Evolutionary conservation across 2,797 vertebrate species (phyloP), one percentile per base, ranked within the genome.

Genomic region (Crocodylus rhombifer): DNA sequence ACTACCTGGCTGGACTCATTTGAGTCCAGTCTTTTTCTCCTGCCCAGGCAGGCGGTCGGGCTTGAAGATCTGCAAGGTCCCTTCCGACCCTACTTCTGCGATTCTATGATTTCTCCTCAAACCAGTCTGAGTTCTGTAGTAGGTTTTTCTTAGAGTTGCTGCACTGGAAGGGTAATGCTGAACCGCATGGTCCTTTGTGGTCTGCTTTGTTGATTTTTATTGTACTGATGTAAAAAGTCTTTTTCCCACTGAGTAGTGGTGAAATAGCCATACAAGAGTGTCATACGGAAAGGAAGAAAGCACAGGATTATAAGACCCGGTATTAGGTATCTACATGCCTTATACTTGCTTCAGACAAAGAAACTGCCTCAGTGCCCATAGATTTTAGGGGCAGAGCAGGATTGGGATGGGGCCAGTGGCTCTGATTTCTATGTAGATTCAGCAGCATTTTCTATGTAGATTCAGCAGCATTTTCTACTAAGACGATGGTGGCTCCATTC

Each of bases 111-210:
- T 65, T 65, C 15, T n/a, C 30, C 10, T 65, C 28, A 65, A 65
- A 17, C n/a, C 18, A 7, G 28, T 17, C n/a, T 65, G 64, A 81
- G 6, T 71, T 64, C 75, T 82, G 0, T 81, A 21, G 14, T 92
- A 26, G n/a, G n/a, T 65, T 55, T 82, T 96, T 93, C 36, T 26
- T 81, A 85, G 75, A 79, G 26, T 77, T 79, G 7, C 7, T 80
- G 15, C n/a, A 10, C 14, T 36, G 57, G 20, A 84, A 4, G 5
- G 23, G 28, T 7, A 77, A 15, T 15, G 61, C 4, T 74, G n/a
- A 79, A 42, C 42, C 42, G 9, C 42, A 42, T 42, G 42, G 42
- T 74, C 58, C 4, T 56, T 30, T 80, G 63, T 28, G 63, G 28
- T 16, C 15, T 2, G 4, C 16, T 18, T 15, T 21, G 60, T 15